These are phyloP conservation scores for Hypotaenidia philippensis DNA, from an alignment of 2,797 vertebrate species.

Conservation along the genomic window DNA sequence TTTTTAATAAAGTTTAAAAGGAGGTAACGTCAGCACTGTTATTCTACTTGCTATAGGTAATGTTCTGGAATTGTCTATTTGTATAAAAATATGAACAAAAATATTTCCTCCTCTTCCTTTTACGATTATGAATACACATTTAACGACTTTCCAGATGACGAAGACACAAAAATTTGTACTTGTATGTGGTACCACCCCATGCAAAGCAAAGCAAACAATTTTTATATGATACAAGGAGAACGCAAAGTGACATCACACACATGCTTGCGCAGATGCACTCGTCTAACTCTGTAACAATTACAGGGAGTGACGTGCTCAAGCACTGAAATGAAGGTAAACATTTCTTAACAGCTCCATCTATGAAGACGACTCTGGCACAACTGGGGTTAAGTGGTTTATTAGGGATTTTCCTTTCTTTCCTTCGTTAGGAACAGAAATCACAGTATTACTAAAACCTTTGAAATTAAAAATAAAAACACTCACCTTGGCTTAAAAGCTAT, in stretches of 20 bases:
- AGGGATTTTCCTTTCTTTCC: background rate
- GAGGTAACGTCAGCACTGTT: background rate
- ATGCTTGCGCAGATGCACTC: background rate
- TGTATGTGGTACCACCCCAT: background rate
- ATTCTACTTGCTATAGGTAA: background rate
- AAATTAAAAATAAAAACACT: conserved; percentile 37
- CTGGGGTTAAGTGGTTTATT: background rate
- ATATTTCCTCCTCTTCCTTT: background rate
- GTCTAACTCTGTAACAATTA: background rate
- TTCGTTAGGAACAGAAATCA: conserved; percentile 38
- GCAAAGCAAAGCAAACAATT: background rate
- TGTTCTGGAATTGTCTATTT: background rate
- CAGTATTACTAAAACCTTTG: conserved; percentile 43
- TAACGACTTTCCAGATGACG: background rate
- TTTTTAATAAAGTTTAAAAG: background rate
- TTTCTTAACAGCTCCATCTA: background rate
- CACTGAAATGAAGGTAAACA: background rate
- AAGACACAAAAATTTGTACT: background rate
- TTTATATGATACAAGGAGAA: background rate
- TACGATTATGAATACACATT: background rate
- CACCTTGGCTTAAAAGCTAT: background rate
- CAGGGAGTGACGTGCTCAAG: background rate
- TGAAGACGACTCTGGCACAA: background rate
- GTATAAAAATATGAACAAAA: background rate
- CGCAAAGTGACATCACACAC: background rate